Percentiles rank a stretch among this genome's conserved stretches.
These are phyloP conservation scores for Zaprionus obscuricornis DNA, from an alignment of 2,888 invertebrate genomes.

Conservation along the genomic window DNA sequence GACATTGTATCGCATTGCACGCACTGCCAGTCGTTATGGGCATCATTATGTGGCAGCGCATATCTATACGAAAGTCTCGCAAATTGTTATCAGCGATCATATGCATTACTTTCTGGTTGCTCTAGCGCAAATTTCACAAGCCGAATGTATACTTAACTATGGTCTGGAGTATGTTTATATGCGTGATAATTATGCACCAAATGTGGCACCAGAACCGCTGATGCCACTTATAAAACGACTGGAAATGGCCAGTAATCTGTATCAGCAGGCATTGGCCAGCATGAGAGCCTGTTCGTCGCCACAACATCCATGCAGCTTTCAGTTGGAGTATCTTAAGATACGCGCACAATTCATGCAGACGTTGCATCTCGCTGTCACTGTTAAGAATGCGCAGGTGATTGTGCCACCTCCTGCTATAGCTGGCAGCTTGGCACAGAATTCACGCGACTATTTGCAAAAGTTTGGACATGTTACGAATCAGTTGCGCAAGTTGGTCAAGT, in stretches of 20 bases:
- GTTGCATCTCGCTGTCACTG: conserved; percentile 83
- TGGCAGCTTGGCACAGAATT: conserved; percentile 90
- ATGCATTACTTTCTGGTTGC: conserved; percentile 94
- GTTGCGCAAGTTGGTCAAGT: conserved; percentile 89
- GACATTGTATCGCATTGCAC: conserved; percentile 93
- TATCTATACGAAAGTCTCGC: conserved; percentile 87
- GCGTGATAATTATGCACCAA: conserved; percentile 79
- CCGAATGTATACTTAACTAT: conserved; percentile 87
- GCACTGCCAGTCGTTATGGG: conserved; percentile 93
- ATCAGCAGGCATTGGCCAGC: conserved; percentile 87
- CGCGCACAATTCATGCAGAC: conserved; percentile 90
- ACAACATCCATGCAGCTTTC: conserved; percentile 85
- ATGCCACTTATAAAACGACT: conserved; percentile 84
- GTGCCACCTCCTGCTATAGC: conserved; percentile 97
- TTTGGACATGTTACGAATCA: conserved; percentile 92
- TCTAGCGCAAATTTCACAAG: conserved; percentile 89
- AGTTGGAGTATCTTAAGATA: conserved; percentile 90
- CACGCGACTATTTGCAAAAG: conserved; percentile 90
- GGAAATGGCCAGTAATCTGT: conserved; percentile 85
- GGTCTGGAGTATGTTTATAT: conserved; percentile 84
- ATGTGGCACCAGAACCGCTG: conserved; percentile 52
- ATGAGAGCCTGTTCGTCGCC: conserved; percentile 84
- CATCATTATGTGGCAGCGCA: conserved; percentile 89
- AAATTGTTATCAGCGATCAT: conserved; percentile 92
- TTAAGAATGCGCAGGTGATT: conserved; percentile 87